Evolutionary conservation across 1,140 invertebrate species (phyloP).

Genomic region (Trichonephila clavipes): DNA sequence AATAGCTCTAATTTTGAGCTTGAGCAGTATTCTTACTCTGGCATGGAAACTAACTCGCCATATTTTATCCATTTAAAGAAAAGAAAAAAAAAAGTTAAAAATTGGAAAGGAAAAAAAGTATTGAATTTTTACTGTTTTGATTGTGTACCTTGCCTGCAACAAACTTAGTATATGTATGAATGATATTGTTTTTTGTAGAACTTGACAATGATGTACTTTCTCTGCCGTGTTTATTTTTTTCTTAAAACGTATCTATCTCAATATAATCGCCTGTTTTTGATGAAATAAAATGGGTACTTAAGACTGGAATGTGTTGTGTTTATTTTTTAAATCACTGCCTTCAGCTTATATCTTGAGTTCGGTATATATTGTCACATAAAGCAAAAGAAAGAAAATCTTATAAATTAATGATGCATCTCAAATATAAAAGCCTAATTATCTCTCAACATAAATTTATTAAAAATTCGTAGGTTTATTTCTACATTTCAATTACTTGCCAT

Average conservation of each 20-base stretch:
- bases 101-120: not conserved
- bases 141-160: constrained; percentile 54
- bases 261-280: constrained; percentile 72
- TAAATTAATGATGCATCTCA: too few species aligned
- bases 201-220: constrained; percentile 60
- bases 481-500: too few species aligned
- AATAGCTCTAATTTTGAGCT: constrained; percentile 43
- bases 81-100: not conserved
- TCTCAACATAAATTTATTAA: too few species aligned
- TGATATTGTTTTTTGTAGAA: constrained; percentile 65
- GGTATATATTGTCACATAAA: too few species aligned
- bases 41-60: constrained; percentile 29
- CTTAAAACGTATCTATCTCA: constrained; percentile 65
- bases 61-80: constrained; percentile 43
- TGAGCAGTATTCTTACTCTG: constrained; percentile 52
- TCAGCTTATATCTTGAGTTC: too few species aligned
- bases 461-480: too few species aligned
- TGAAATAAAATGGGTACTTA: constrained; percentile 77
- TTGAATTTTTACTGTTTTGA: constrained; percentile 56
- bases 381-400: too few species aligned
- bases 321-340: too few species aligned
- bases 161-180: constrained; percentile 68
- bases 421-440: too few species aligned
- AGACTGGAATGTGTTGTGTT: constrained; percentile 34
- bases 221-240: constrained; percentile 62